phyloP scores from a whole-genome alignment of 2,113 vertebrate species.

The Gulo gulo region DNA sequence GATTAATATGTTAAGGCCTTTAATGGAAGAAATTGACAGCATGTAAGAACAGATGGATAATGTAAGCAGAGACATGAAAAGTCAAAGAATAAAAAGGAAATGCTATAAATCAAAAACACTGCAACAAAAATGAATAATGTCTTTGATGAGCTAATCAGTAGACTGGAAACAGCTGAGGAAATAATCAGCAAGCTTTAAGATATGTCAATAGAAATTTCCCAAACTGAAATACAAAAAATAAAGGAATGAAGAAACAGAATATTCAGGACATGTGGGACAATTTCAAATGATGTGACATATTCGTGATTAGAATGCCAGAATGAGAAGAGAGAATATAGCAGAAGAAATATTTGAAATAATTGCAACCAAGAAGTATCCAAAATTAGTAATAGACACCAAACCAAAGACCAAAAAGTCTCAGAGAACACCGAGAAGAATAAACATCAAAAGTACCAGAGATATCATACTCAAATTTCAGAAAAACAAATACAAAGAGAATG shows the following conservation, averaged over 20 bases:
- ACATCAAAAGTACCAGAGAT: neutral
- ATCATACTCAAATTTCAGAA: neutral
- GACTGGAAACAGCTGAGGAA: neutral
- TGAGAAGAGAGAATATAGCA: neutral
- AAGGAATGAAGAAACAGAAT: neutral
- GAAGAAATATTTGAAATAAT: neutral
- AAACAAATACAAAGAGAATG: neutral
- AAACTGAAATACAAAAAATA: neutral
- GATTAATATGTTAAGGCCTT: neutral
- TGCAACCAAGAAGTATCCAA: neutral
- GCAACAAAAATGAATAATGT: neutral
- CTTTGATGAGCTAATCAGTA: neutral
- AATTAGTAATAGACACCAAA: neutral
- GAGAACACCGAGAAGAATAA: neutral
- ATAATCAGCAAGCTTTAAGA: neutral
- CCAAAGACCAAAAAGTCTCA: neutral
- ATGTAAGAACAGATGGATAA: neutral
- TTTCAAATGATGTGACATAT: neutral
- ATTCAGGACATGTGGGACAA: neutral
- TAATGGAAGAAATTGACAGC: neutral
- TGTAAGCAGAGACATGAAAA: neutral
- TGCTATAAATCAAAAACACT: neutral
- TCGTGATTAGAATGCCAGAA: neutral
- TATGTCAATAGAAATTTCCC: neutral
- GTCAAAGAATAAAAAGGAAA: neutral